Conservation (phyloP, 2,113 vertebrate species). For the Gambusia holbrooki region DNA sequence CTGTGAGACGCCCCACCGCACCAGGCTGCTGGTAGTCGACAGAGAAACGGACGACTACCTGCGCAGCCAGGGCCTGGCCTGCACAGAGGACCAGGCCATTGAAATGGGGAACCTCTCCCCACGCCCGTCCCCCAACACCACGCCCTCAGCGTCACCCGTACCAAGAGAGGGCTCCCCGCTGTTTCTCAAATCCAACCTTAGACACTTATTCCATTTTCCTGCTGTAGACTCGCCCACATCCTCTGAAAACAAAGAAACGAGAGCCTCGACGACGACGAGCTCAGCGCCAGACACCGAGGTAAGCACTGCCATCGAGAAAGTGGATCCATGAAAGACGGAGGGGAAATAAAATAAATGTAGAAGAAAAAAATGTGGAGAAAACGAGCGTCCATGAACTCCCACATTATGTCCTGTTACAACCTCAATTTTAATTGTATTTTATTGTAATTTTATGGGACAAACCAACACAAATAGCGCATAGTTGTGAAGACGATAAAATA, state of each 20-base stretch:
- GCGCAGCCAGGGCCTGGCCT: conserved; percentile 79
- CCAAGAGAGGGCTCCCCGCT: conserved; percentile 26
- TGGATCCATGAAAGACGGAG: neutral
- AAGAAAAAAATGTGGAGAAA: neutral
- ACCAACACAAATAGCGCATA: no score
- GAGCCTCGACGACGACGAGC: conserved; percentile 53
- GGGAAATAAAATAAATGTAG: neutral
- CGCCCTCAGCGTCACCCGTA: conserved; percentile 56
- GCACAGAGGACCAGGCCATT: conserved; percentile 85
- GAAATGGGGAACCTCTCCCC: conserved; percentile 80
- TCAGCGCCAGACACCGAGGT: conserved; percentile 63
- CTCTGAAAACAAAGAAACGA: conserved; percentile 40
- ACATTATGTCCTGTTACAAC: neutral
- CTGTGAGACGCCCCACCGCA: conserved; percentile 85
- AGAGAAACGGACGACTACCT: conserved; percentile 89
- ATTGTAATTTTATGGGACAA: no score
- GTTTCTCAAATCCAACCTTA: conserved; percentile 29
- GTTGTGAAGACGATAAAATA: no score
- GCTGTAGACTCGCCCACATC: conserved; percentile 17
- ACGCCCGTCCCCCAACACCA: conserved; percentile 40
- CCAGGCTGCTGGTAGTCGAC: conserved; percentile 90
- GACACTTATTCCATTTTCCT: neutral
- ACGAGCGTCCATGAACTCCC: no score
- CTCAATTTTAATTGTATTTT: no score
- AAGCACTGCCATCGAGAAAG: neutral